These are phyloP conservation scores for Enteromius treurensis DNA, from an alignment of 2,797 vertebrate species.

Conservation along the genomic window DNA sequence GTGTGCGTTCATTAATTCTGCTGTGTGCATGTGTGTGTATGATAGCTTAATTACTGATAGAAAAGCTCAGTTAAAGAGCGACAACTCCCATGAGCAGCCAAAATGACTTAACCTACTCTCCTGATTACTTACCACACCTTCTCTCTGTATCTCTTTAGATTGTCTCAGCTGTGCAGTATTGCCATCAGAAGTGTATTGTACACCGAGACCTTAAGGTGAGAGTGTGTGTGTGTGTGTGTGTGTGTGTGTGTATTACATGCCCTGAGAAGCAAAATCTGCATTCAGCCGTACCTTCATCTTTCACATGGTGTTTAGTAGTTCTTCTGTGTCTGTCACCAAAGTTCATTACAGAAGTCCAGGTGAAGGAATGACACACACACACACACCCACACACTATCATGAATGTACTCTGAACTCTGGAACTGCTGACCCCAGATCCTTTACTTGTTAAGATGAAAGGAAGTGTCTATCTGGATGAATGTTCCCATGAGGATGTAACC, in stretches of 20 bases:
- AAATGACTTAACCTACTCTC: conserved; percentile 6
- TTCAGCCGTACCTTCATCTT: conserved; percentile 17
- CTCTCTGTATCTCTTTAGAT: conserved; percentile 38
- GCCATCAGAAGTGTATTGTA: conserved; percentile 96
- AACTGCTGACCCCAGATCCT: conserved; percentile 1
- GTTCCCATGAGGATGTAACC: conserved; percentile 33
- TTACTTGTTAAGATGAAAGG: conserved; percentile 29
- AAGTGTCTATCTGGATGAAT: conserved; percentile 12
- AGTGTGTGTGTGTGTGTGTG: neutral
- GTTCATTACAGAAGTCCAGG: conserved; percentile 19
- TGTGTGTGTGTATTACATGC: neutral
- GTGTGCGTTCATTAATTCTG: neutral
- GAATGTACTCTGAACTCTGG: conserved; percentile 24
- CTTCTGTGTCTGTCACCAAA: conserved; percentile 18
- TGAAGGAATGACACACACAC: neutral
- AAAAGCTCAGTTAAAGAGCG: conserved; percentile 25
- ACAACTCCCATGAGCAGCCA: conserved; percentile 36
- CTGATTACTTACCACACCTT: conserved; percentile 24
- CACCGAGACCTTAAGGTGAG: conserved; percentile 96
- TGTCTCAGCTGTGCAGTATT: conserved; percentile 91
- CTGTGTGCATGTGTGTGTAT: conserved; percentile 24
- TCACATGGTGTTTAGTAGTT: conserved; percentile 18
- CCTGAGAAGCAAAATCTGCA: neutral
- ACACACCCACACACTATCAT: neutral
- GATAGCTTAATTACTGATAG: conserved; percentile 31